Base-by-base conservation (phyloP, 2,113 vertebrate genomes). In the Tympanuchus pallidicinctus region DNA sequence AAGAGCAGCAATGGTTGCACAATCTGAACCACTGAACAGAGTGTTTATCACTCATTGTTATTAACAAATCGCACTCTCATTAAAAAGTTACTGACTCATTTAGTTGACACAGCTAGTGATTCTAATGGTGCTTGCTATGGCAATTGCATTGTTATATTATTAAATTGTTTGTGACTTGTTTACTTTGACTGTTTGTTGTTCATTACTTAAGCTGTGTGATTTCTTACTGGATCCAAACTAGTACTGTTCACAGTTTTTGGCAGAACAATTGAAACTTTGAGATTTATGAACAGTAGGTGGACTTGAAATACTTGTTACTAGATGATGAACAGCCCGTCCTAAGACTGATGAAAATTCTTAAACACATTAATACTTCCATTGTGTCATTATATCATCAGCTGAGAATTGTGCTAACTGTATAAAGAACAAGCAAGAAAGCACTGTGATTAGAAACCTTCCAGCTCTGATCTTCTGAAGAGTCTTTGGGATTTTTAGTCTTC, bases 11-110 rank as follows among this genome's bases (percentile, higher is more conserved):
- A 78, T 60, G 47, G 61, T 92, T 85, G 59, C 56, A 34, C 36
- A 82, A 8, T n/a, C 30, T 75, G 47, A 93, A 83, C 67, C 56
- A 74, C 34, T 75, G 71, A 75, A 76, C 30, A 52, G 30, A 70
- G 4, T 45, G 32, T 89, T 88, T 82, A 64, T 81, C 88, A 64
- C 25, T 82, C 71, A 32, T 48, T 6, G 0, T 90, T 86, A 81
- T 61, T 84, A 92, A 78, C 52, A 67, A 88, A 76, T 84, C 11
- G 0, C 18, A 36, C 28, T 67, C 61, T 81, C 0, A 0, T 78
- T 93, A 92, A 90, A 86, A 36, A 73, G 42, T 69, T 17, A 69
- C 70, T 90, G 76, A 88, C 65, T 93, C 76, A 84, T 70, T 63
- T 74, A 75, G 42, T 57, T 90, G 52, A 78, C 80, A 83, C 13